Base-by-base conservation (phyloP, 2,113 vertebrate genomes). In the Gadus macrocephalus region DNA sequence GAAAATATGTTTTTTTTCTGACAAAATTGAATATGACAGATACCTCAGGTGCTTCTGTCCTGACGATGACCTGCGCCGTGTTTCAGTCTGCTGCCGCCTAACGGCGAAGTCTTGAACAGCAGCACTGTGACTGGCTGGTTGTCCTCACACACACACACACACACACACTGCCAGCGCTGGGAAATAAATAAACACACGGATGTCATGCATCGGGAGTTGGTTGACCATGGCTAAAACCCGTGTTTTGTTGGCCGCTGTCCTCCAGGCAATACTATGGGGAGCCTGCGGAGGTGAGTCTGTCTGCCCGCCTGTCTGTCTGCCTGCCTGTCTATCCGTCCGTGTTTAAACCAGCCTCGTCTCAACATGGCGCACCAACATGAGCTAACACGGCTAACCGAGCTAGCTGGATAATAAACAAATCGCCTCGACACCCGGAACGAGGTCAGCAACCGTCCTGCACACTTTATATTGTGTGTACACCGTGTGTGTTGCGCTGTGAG, bases 161-260 rank as follows among this genome's bases (percentile, higher is more conserved):
- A 49, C 42, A 49, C 42, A 49, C 8, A 49, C 9, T 35, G 42
- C 42, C 42, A 49, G 42, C 42, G 42, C 42, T 49, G 42, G 42
- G 42, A 49, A 49, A 49, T 14, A 49, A 49, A 49, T 14, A 49
- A 49, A 49, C 42, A 49, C 7, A 49, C 22, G 22, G 25, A 85
- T 84, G 87, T 77, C 62, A 84, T 84, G 87, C 82, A 42, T 78
- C 68, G 78, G 70, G 76, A 75, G 28, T 83, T 62, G 15, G 69
- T 75, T 69, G 84, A 80, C 67, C 75, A 90, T 90, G 89, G 87
- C 82, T 84, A 76, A 84, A 66, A 66, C 79, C 12, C 60, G 70
- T 66, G 73, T 83, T 1, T 53, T 69, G 64, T 65, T 87, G 3
- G 77, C 73, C 19, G 53, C 78, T 60, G 63, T 84, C 0, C 53